A percentile compares a stretch with the other conserved stretches of the same genome.
Evolutionary conservation across 1,140 invertebrate species (phyloP).

Genomic region (Conus ventricosus): DNA sequence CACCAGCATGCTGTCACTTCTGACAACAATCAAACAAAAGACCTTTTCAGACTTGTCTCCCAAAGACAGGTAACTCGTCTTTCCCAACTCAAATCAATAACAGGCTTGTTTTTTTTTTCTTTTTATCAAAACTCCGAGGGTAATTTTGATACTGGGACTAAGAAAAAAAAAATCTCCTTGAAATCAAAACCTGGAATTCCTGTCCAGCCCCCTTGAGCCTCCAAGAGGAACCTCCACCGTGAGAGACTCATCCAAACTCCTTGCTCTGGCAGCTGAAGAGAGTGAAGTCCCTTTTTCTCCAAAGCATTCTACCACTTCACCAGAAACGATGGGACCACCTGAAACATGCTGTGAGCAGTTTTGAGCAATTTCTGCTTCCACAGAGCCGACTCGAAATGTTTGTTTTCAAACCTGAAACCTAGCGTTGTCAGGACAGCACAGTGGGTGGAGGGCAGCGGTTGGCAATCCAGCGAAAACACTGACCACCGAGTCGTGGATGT

Average conservation of each 20-base stretch:
- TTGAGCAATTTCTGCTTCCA: not conserved
- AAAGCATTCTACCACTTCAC: not conserved
- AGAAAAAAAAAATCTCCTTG: not conserved
- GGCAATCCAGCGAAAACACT: not conserved
- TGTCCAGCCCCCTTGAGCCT: conserved; percentile 26
- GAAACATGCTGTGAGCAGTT: not conserved
- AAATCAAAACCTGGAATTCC: not conserved
- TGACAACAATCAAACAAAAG: too few species aligned
- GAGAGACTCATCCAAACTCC: conserved; percentile 20
- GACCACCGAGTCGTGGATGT: not conserved
- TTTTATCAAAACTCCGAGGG: not conserved
- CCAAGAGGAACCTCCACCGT: conserved; percentile 20
- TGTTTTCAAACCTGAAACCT: not conserved
- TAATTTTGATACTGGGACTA: not conserved
- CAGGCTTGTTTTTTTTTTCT: too few species aligned
- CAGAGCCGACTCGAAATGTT: not conserved
- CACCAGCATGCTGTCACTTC: too few species aligned
- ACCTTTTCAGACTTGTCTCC: too few species aligned
- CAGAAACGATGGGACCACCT: not conserved
- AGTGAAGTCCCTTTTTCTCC: not conserved
- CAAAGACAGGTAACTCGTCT: too few species aligned
- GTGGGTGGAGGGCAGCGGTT: not conserved
- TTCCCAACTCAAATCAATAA: too few species aligned
- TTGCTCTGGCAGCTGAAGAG: conserved; percentile 24
- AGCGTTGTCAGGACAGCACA: not conserved